Percentiles rank a stretch among this genome's conserved stretches.
Evolutionary conservation across 2,888 invertebrate species (phyloP).

Genomic region (Mantis religiosa): DNA sequence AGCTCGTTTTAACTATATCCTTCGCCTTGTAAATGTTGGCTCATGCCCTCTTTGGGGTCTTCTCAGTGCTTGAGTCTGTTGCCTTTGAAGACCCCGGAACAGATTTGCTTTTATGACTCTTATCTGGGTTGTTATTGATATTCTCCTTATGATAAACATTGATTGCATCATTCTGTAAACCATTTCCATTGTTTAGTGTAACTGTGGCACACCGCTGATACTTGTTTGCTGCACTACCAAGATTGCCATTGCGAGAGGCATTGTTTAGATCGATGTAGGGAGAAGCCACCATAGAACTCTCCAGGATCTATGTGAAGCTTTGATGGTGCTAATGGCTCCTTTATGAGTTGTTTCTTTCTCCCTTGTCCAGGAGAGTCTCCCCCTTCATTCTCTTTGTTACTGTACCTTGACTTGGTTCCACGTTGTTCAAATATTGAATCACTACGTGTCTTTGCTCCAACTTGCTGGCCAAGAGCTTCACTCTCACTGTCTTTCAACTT

Average conservation of each 20-base stretch:
- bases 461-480: conserved; percentile 55
- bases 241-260: neutral
- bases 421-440: conserved; percentile 49
- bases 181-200: conserved; percentile 6
- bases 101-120: conserved; percentile 32
- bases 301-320: conserved; percentile 18
- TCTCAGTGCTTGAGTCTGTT: conserved; percentile 18
- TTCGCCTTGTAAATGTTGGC: conserved; percentile 29
- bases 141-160: conserved; percentile 28
- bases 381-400: conserved; percentile 67
- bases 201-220: conserved; percentile 1
- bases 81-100: conserved; percentile 23
- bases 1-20: conserved; percentile 25
- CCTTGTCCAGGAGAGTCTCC: conserved; percentile 50
- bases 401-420: conserved; percentile 59
- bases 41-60: conserved; percentile 28
- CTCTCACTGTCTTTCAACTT: conserved; percentile 71
- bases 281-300: neutral
- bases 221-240: neutral
- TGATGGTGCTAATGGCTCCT: conserved; percentile 28
- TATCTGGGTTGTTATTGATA: conserved; percentile 28
- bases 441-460: conserved; percentile 42
- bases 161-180: neutral
- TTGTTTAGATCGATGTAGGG: neutral
- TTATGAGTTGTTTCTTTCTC: conserved; percentile 36